phyloP scores from a whole-genome alignment of 92 coral and sea anemone species.

The Muricea muricata region DNA sequence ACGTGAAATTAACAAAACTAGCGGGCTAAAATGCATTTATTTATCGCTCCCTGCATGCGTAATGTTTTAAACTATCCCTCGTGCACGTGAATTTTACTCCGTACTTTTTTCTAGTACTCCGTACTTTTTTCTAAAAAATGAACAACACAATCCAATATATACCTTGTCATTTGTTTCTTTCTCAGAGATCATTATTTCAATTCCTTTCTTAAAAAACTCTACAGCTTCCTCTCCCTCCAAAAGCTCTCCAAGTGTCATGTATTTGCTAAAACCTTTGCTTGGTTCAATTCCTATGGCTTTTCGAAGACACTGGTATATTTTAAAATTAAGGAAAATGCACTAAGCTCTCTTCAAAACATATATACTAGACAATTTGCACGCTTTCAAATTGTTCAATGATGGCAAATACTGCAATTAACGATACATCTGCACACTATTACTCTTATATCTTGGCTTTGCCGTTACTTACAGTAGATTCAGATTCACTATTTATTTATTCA shows the following conservation, averaged over 20 bases:
- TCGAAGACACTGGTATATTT: constrained; percentile 71
- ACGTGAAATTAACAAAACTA: too few relatives aligned
- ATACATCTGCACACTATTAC: too few relatives aligned
- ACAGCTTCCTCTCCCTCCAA: constrained; percentile 86
- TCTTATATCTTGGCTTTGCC: too few relatives aligned
- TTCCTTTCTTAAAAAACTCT: constrained; percentile 81
- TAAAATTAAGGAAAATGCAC: constrained; percentile 39
- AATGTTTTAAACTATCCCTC: too few relatives aligned
- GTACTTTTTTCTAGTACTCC: too few relatives aligned
- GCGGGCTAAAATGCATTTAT: too few relatives aligned
- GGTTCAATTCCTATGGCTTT: constrained; percentile 78
- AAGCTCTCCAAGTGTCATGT: constrained; percentile 92
- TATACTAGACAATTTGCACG: background rate
- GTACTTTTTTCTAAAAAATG: background rate
- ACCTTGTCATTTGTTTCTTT: constrained; percentile 35
- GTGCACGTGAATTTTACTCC: too few relatives aligned
- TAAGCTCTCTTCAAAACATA: background rate
- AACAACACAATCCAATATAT: background rate
- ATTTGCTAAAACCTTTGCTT: constrained; percentile 78
- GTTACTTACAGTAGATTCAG: too few relatives aligned
- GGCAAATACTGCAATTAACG: too few relatives aligned
- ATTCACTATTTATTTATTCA: too few relatives aligned
- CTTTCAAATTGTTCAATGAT: too few relatives aligned
- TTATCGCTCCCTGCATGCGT: too few relatives aligned
- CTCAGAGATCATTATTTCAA: constrained; percentile 79